Conservation (phyloP, 2,113 vertebrate genomes). For the Poecilia latipinna region DNA sequence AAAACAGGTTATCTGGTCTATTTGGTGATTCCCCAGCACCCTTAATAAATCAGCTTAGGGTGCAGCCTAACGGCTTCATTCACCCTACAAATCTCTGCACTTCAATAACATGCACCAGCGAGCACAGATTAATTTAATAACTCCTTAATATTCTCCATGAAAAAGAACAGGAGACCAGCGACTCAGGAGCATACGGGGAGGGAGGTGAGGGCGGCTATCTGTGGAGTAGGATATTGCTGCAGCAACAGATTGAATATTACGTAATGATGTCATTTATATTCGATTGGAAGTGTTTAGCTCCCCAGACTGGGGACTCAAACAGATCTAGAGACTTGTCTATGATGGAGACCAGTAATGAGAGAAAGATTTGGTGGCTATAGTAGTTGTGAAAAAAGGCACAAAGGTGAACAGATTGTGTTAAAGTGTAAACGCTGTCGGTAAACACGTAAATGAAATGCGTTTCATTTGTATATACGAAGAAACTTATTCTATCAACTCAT, state of each 20-base stretch:
- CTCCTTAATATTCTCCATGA: slow-evolving; percentile 84
- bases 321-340: slow-evolving; percentile 66
- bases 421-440: slow-evolving; percentile 4
- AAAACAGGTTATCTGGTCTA: slow-evolving; percentile 83
- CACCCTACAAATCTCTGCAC: slow-evolving; percentile 81
- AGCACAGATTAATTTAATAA: slow-evolving; percentile 86
- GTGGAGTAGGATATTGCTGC: slow-evolving; percentile 78
- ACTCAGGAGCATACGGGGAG: slow-evolving; percentile 69
- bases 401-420: slow-evolving; percentile 22
- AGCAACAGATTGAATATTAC: slow-evolving; percentile 82
- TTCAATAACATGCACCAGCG: slow-evolving; percentile 84
- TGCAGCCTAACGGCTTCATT: slow-evolving; percentile 80
- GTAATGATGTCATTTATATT: slow-evolving; percentile 82
- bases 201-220: slow-evolving; percentile 59
- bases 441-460: not conserved
- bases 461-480: not conserved
- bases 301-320: slow-evolving; percentile 57
- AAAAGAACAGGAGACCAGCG: slow-evolving; percentile 68
- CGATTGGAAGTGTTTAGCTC: slow-evolving; percentile 67
- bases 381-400: slow-evolving; percentile 4
- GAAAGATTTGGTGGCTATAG: slow-evolving; percentile 32
- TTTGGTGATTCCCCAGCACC: slow-evolving; percentile 80
- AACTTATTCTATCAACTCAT: not conserved
- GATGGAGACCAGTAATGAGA: slow-evolving; percentile 48
- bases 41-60: slow-evolving; percentile 85